A percentile compares a stretch with the other conserved stretches of the same genome.
These are phyloP conservation scores for Gallinago nigripennis DNA, from an alignment of 2,797 vertebrate genomes.

Conservation along the genomic window DNA sequence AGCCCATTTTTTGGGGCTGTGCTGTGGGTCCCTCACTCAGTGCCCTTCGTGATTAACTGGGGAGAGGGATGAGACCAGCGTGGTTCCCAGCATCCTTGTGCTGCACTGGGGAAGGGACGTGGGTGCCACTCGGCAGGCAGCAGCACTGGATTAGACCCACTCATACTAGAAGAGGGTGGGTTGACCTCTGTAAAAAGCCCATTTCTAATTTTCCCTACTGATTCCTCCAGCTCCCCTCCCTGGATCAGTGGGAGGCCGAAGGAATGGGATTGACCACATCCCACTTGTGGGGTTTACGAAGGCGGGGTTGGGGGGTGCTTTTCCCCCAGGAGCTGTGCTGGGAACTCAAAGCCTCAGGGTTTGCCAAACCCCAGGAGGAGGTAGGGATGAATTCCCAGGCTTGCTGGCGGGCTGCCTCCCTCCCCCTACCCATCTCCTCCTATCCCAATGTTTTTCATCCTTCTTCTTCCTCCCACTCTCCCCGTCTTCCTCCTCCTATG, in stretches of 20 bases:
- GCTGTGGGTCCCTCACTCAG: not conserved
- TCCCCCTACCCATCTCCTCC: conserved; percentile 8
- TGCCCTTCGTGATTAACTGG: not conserved
- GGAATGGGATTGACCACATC: not conserved
- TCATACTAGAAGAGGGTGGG: not conserved
- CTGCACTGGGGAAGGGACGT: not conserved
- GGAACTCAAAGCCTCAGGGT: conserved; percentile 55
- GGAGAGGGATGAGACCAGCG: fast-evolving
- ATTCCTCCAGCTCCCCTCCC: not conserved
- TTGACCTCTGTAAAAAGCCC: not conserved
- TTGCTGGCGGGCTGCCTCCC: not conserved
- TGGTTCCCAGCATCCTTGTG: not conserved
- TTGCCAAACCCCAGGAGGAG: conserved; percentile 77
- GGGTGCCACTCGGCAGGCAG: not conserved
- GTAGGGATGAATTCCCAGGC: conserved; percentile 45
- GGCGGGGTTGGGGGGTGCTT: not conserved
- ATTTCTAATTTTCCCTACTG: not conserved
- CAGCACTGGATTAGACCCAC: not conserved
- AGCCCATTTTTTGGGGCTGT: not conserved
- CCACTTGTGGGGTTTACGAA: not conserved
- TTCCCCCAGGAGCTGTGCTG: not conserved
- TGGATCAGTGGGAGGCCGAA: not conserved
- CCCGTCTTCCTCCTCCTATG: not conserved
- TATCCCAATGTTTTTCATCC: conserved; percentile 40
- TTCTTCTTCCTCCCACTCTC: not conserved